Evolutionary conservation across 2,797 vertebrate genomes (phyloP), one percentile per base, ranked within the genome.

Genomic region (Hybognathus amarus): DNA sequence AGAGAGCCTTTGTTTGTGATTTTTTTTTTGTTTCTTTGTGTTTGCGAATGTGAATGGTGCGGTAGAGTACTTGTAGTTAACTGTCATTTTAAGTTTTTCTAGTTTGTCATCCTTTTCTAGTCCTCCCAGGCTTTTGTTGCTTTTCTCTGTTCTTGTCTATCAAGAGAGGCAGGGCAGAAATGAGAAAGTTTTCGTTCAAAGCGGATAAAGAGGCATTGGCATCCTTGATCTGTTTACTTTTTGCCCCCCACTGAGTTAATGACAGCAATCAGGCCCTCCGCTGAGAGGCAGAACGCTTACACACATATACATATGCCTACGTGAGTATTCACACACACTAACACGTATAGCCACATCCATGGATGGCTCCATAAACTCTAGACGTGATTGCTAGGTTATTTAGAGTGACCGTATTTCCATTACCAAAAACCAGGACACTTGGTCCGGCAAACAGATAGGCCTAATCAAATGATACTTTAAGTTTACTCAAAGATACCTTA

Each of bases 1-100:
- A 71, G 40, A 79, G 27, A 38, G 9, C 30, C 59, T 69, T 69
- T 77, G 61, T 87, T 73, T 77, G 71, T 63, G 69, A 20, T 77
- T 82, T 56, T 70, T 56, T 70, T 7, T 76, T 38, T 20, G 42
- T 83, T 47, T 54, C 69, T 85, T 83, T 87, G 67, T 64, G 33
- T 70, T 50, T 54, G 50, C 15, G n/a, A n/a, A n/a, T n/a, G 17
- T 77, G 66, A 67, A 50, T 64, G 79, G 27, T 84, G 45, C 15
- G 30, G 68, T 71, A 47, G 61, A 79, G 33, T 42, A 80, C 36
- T 24, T 74, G 70, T 30, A 61, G 69, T 73, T 81, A 82, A 82
- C 76, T 42, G 56, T 83, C 77, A 85, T 76, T 84, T 84, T 22
- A 80, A 27, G 61, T 24, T 85, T 82, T 66, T 6, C 77, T 54